Conservation (phyloP, 1,140 invertebrate species). For the Brachionus rubens region DNA sequence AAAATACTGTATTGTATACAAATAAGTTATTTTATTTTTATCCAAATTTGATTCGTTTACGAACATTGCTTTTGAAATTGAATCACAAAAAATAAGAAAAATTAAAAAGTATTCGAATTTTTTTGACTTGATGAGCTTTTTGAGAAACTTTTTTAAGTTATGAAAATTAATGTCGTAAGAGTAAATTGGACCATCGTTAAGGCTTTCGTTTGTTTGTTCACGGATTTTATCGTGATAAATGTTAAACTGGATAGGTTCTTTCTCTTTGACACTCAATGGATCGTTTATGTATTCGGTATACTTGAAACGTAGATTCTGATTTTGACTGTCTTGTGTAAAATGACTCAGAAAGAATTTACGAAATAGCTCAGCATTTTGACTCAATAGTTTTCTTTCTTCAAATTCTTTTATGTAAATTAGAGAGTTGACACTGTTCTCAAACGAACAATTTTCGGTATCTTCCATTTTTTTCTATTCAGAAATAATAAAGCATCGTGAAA, state of each 20-base stretch:
- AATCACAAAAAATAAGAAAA: not conserved
- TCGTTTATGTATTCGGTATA: not conserved
- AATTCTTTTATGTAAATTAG: conserved; percentile 1
- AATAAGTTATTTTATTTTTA: not conserved
- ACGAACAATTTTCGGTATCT: not conserved
- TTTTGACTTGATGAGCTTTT: conserved; percentile 10
- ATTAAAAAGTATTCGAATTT: conserved; percentile 16
- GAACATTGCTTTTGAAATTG: conserved; percentile 3
- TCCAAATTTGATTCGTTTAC: not conserved
- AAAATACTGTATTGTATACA: not conserved
- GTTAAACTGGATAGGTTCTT: conserved; percentile 1
- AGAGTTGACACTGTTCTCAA: not conserved
- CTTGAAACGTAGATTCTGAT: not conserved
- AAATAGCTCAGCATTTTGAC: conserved; percentile 3
- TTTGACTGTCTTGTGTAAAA: conserved; percentile 6
- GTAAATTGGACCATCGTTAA: not conserved
- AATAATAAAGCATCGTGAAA: not conserved
- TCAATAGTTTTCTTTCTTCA: not conserved
- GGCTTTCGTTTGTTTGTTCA: not conserved
- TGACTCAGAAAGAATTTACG: not conserved
- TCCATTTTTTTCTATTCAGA: not conserved
- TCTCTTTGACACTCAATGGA: not conserved
- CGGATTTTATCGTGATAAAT: conserved; percentile 8
- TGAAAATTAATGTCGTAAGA: not conserved
- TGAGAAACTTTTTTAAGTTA: not conserved